Conservation (phyloP, 2,888 invertebrate genomes). For the Erebia ligea region DNA sequence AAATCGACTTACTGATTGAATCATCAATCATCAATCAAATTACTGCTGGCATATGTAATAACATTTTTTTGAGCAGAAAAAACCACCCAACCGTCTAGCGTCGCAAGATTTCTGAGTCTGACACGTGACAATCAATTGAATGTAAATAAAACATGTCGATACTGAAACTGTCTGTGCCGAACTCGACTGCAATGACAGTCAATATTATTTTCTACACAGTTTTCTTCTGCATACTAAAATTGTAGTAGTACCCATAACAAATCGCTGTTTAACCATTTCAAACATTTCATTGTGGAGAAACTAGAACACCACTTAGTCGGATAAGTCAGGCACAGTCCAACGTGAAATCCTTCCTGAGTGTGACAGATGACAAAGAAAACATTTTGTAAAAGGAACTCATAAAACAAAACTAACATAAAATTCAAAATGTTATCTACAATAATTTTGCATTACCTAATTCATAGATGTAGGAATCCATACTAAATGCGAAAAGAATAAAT, state of each 20-base stretch:
- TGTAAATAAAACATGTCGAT: slow-evolving; percentile 1
- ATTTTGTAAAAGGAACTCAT: background rate
- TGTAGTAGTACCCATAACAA: background rate
- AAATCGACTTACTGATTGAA: too few species aligned
- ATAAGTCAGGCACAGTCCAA: background rate
- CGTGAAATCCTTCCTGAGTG: background rate
- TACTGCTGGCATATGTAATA: too few species aligned
- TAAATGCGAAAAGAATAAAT: too few species aligned
- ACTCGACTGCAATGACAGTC: background rate
- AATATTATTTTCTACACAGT: background rate
- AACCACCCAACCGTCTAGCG: background rate
- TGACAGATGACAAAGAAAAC: background rate
- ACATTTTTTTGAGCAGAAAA: background rate
- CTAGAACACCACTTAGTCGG: slow-evolving; percentile 1
- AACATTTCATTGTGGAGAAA: background rate
- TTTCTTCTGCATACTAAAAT: background rate
- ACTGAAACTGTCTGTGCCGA: background rate
- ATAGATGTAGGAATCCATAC: too few species aligned
- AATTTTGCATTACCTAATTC: too few species aligned
- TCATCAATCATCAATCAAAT: too few species aligned
- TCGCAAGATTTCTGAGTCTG: background rate
- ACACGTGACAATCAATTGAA: slow-evolving; percentile 11
- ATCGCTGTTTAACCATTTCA: background rate
- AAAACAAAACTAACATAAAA: too few species aligned
- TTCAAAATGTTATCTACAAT: too few species aligned